Conservation (phyloP, 2,888 invertebrate species). For the Platypus cylindrus region DNA sequence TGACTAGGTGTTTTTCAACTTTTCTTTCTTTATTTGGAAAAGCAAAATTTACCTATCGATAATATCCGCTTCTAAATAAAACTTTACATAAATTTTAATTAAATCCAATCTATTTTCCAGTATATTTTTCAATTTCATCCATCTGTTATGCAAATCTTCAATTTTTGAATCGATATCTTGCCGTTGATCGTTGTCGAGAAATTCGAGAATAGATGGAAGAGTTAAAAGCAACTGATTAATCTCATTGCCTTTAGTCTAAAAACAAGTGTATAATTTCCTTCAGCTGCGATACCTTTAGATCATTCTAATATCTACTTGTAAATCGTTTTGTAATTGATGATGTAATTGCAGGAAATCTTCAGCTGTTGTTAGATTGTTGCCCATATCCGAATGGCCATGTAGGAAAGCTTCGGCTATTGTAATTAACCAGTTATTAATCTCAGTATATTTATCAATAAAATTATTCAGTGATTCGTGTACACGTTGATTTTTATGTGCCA, state of each 20-base stretch:
- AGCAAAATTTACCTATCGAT: conserved; percentile 40
- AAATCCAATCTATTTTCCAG: conserved; percentile 53
- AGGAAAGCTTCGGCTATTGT: conserved; percentile 62
- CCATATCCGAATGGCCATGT: conserved; percentile 61
- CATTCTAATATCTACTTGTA: conserved; percentile 52
- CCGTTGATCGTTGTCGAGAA: conserved; percentile 50
- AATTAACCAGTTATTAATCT: conserved; percentile 59
- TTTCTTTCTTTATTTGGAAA: too few relatives aligned
- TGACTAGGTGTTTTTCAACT: too few relatives aligned
- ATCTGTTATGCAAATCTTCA: conserved; percentile 47
- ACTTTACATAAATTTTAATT: conserved; percentile 54
- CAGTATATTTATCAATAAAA: conserved; percentile 57
- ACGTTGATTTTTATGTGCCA: conserved; percentile 51
- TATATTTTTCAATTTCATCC: conserved; percentile 48
- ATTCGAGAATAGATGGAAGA: conserved; percentile 48
- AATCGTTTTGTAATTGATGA: conserved; percentile 56
- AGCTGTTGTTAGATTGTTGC: conserved; percentile 50
- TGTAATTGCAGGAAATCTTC: conserved; percentile 63
- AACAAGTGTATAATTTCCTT: conserved; percentile 18
- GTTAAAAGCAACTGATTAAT: conserved; percentile 50
- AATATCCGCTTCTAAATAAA: conserved; percentile 56
- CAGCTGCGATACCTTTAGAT: too few relatives aligned
- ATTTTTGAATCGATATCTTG: conserved; percentile 50
- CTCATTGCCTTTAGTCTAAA: conserved; percentile 53
- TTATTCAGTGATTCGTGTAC: conserved; percentile 54